Conservation (phyloP, 2,888 invertebrate species). For the Marronus borbonicus region DNA sequence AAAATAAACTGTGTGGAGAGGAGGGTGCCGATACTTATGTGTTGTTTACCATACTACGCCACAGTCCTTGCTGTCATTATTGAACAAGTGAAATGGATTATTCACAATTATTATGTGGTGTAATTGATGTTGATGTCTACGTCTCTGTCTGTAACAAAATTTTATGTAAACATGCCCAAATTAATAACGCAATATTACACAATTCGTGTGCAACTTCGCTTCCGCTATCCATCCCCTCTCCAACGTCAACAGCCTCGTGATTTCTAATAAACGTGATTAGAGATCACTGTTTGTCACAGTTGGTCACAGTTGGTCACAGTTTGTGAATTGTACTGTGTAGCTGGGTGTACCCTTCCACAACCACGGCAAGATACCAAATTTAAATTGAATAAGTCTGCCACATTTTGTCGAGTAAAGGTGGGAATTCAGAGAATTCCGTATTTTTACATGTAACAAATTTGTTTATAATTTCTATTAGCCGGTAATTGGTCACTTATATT, state of each 20-base stretch:
- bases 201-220: slow-evolving; percentile 25
- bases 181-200: slow-evolving; percentile 10
- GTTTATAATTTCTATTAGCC: background rate
- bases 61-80: too few relatives aligned
- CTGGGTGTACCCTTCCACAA: background rate
- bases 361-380: slow-evolving; percentile 3
- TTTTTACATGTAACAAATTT: background rate
- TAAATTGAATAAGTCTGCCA: background rate
- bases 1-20: too few relatives aligned
- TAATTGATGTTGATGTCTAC: too few relatives aligned
- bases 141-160: too few relatives aligned
- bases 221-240: background rate
- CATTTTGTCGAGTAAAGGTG: background rate
- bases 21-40: too few relatives aligned
- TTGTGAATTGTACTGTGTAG: background rate
- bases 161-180: too few relatives aligned
- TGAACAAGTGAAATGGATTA: too few relatives aligned
- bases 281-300: too few relatives aligned
- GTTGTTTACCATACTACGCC: too few relatives aligned
- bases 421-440: background rate
- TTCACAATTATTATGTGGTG: too few relatives aligned
- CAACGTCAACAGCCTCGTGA: background rate
- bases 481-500: background rate
- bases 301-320: background rate
- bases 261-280: background rate